Evolutionary conservation across 2,797 vertebrate species (phyloP).

Genomic region (Eidolon dupreanum): DNA sequence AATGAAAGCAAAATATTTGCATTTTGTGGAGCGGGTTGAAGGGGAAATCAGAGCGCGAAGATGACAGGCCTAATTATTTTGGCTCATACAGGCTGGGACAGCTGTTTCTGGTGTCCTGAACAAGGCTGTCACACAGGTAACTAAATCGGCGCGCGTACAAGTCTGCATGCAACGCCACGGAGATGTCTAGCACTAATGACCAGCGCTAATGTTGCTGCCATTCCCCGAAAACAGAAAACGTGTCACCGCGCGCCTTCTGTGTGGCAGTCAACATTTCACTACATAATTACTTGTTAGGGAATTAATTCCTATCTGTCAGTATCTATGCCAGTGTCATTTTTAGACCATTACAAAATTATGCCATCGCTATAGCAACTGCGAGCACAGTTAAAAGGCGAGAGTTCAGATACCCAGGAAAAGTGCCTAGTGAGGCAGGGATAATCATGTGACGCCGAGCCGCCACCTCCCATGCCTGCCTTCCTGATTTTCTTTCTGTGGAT

Average conservation of each 20-base stretch:
- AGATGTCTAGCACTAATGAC: conserved; percentile 99
- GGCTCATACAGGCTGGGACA: conserved; percentile 99
- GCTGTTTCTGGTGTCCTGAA: conserved; percentile 99
- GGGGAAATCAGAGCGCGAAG: conserved; percentile 98
- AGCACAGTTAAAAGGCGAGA: conserved; percentile 88
- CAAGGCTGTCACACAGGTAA: conserved; percentile 99
- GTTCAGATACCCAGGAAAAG: conserved; percentile 86
- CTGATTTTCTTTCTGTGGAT: conserved; percentile 85
- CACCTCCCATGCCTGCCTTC: conserved; percentile 74
- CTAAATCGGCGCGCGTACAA: conserved; percentile 99
- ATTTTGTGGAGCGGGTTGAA: conserved; percentile 99
- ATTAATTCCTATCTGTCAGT: conserved; percentile 97
- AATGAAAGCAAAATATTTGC: conserved; percentile 99
- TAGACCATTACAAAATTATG: conserved; percentile 93
- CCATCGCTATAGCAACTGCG: conserved; percentile 90
- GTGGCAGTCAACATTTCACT: conserved; percentile 96
- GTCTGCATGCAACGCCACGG: conserved; percentile 94
- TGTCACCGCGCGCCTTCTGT: conserved; percentile 94
- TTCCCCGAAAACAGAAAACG: conserved; percentile 93
- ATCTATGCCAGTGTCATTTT: conserved; percentile 90
- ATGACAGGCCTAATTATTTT: conserved; percentile 99
- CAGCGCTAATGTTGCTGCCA: conserved; percentile 99
- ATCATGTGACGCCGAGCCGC: conserved; percentile 82
- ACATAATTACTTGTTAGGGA: conserved; percentile 97
- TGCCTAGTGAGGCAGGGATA: conserved; percentile 87